These are phyloP conservation scores for Clarias magur DNA, from an alignment of 2,113 vertebrate species.

Conservation along the genomic window DNA sequence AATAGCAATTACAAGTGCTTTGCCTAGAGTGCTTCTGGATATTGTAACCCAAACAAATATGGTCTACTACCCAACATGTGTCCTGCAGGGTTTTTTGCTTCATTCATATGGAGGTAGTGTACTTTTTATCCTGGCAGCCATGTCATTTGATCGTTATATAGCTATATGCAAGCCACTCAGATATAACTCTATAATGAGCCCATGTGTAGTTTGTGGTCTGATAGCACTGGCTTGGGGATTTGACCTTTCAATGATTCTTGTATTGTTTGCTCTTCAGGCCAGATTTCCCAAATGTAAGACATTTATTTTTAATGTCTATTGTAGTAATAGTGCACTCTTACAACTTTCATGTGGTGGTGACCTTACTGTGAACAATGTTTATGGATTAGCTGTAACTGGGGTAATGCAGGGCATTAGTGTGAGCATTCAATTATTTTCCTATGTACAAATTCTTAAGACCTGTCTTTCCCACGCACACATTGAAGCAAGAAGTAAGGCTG, in stretches of 20 bases:
- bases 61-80: constrained; percentile 48
- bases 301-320: constrained; percentile 46
- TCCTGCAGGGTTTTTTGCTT: constrained; percentile 45
- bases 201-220: constrained; percentile 48
- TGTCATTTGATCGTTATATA: constrained; percentile 49
- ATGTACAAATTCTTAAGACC: constrained; percentile 43
- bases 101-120: constrained; percentile 37
- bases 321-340: constrained; percentile 50
- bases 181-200: constrained; percentile 42
- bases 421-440: constrained; percentile 47
- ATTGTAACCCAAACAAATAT: constrained; percentile 37
- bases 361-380: constrained; percentile 51
- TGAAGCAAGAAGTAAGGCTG: constrained; percentile 50
- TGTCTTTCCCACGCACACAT: constrained; percentile 41
- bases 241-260: constrained; percentile 39
- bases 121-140: constrained; percentile 44
- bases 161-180: constrained; percentile 24
- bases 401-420: constrained; percentile 39
- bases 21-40: constrained; percentile 35
- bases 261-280: constrained; percentile 45
- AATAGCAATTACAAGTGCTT: constrained; percentile 39
- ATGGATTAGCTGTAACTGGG: constrained; percentile 45
- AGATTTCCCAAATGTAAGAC: constrained; percentile 44
- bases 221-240: constrained; percentile 47
- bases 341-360: constrained; percentile 49